A percentile compares a stretch with the other conserved stretches of the same genome.
Conservation (phyloP, 23 tunicate genomes). For the Oikopleura dioica region DNA sequence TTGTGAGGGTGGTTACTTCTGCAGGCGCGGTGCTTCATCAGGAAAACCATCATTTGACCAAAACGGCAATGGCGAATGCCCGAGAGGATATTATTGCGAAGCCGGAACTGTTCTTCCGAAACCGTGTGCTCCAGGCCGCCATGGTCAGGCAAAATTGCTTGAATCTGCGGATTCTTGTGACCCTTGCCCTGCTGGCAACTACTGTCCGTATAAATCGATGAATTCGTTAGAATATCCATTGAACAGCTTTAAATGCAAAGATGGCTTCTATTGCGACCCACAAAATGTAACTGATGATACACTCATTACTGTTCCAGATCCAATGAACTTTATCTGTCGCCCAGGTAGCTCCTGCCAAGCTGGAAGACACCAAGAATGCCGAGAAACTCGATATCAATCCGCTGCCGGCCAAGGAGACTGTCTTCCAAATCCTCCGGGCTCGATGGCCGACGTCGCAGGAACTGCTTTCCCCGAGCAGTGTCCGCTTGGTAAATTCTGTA, state of each 20-base stretch:
- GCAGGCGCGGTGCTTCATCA: neutral
- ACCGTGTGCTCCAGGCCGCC: slow-evolving; percentile 43
- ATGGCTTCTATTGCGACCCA: no score
- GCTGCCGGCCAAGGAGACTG: neutral
- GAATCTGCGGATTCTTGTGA: slow-evolving; percentile 24
- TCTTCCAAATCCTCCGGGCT: no score
- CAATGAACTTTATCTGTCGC: no score
- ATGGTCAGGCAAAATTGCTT: slow-evolving; percentile 14
- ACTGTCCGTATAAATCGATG: slow-evolving; percentile 31
- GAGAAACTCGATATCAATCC: neutral
- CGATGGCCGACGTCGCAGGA: no score
- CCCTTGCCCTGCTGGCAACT: slow-evolving; percentile 31
- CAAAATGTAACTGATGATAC: no score
- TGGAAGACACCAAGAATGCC: neutral
- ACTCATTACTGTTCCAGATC: no score
- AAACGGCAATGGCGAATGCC: neutral
- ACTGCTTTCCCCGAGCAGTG: no score
- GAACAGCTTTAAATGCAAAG: no score
- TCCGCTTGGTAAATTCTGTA: no score
- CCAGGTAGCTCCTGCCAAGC: no score
- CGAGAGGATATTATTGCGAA: neutral
- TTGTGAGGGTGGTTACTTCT: neutral
- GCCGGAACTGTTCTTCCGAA: neutral
- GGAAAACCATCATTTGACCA: neutral
- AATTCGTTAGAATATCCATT: no score